Conservation (phyloP, 2,888 invertebrate genomes). For the Sinotaia quadrata region DNA sequence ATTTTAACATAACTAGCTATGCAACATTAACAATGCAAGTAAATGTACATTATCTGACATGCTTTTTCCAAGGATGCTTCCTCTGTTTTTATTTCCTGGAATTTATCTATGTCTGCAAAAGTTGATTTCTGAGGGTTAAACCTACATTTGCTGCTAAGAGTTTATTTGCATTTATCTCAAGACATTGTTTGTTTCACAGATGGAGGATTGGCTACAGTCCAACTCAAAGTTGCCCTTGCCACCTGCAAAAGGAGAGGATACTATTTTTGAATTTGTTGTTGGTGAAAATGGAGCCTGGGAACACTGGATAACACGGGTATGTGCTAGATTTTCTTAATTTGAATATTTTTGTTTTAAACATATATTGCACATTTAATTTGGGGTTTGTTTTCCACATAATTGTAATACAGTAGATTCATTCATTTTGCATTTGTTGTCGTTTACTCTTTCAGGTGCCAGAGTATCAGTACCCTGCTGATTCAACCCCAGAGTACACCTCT, state of each 20-base stretch:
- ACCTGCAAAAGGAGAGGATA: slow-evolving; percentile 65
- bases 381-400: background rate
- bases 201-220: slow-evolving; percentile 64
- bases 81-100: too few species aligned
- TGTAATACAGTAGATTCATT: background rate
- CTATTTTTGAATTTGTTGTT: slow-evolving; percentile 71
- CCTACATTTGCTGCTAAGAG: too few species aligned
- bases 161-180: too few species aligned
- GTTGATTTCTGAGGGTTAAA: too few species aligned
- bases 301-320: slow-evolving; percentile 91
- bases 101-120: too few species aligned
- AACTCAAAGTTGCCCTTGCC: slow-evolving; percentile 64
- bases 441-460: slow-evolving; percentile 61
- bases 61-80: too few species aligned
- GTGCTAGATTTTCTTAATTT: slow-evolving; percentile 28
- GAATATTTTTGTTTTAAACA: background rate
- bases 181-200: slow-evolving; percentile 55
- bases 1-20: too few species aligned
- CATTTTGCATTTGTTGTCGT: background rate
- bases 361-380: too few species aligned
- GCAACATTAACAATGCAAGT: too few species aligned
- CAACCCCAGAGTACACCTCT: slow-evolving; percentile 69
- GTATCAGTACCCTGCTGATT: slow-evolving; percentile 67
- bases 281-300: slow-evolving; percentile 80
- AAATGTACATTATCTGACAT: too few species aligned